Percentiles rank a stretch among this genome's conserved stretches.
These are phyloP conservation scores for Berghia stephanieae DNA, from an alignment of 1,140 invertebrate genomes.

Conservation along the genomic window DNA sequence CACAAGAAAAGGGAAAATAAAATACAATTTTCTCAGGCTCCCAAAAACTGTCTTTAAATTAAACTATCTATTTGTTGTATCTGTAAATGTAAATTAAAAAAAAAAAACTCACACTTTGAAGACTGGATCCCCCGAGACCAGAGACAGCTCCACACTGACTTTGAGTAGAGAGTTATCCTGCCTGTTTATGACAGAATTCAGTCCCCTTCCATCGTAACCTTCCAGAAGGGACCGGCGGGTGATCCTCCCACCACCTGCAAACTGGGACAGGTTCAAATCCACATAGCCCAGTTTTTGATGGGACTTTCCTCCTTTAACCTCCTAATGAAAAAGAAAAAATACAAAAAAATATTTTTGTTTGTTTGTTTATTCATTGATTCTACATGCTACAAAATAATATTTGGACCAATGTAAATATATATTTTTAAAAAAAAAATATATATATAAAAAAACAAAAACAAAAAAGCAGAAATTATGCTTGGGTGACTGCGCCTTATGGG, in stretches of 20 bases:
- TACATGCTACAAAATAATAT: not conserved
- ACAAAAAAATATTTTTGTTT: not conserved
- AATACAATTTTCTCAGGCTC: too few relatives aligned
- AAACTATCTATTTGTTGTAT: too few relatives aligned
- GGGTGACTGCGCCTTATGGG: too few relatives aligned
- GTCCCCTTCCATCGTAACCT: conserved; percentile 88
- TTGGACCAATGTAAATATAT: not conserved
- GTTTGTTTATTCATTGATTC: not conserved
- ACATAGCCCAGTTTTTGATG: conserved; percentile 97
- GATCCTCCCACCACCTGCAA: conserved; percentile 90
- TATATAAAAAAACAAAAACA: not conserved
- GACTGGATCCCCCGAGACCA: conserved; percentile 93
- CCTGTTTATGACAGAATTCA: too few relatives aligned
- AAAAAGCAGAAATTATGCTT: too few relatives aligned
- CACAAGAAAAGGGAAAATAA: too few relatives aligned
- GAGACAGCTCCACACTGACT: conserved; percentile 90
- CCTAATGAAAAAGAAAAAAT: conserved; percentile 68
- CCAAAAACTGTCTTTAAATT: too few relatives aligned
- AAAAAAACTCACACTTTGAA: conserved; percentile 90
- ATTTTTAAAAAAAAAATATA: not conserved
- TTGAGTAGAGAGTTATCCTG: conserved; percentile 96
- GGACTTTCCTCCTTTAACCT: conserved; percentile 85
- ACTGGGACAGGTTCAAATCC: conserved; percentile 95
- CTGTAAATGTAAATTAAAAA: not conserved
- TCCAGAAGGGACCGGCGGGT: conserved; percentile 87